Base-by-base conservation (phyloP, 2,888 invertebrate genomes). In the Neoitamus cyanurus region DNA sequence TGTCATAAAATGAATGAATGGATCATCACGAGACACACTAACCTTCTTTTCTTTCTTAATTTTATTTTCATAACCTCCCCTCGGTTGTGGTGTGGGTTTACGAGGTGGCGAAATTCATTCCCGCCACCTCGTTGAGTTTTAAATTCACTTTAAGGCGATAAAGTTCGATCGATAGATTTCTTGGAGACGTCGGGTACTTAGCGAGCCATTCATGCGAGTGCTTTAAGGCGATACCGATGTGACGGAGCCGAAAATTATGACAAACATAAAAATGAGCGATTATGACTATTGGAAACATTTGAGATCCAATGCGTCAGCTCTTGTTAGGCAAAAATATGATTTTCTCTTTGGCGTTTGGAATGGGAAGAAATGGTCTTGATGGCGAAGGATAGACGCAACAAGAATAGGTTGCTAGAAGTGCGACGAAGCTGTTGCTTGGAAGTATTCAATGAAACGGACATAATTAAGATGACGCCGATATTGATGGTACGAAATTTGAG, bases 21-120 rank as follows among this genome's bases (percentile, higher is more conserved):
- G 86, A 86, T 86, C 85, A 86, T 86, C 86, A 86, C 86, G 86
- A 86, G 85, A 86, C 86, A 86, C 84, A 86, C 86, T 86, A 86
- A 86, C 86, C 86, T 86, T 86, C 84, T 86, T 86, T 86, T 86
- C 84, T 86, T 86, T 83, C 85, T 86, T 86, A 85, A 86, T 84
- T 86, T 86, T 86, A 86, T 86, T 86, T 86, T 86, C 86, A 86
- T 86, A 86, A 83, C 84, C 84, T 86, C 70, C 72, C 36, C 58
- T 9, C 6, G 25, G 58, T n/a, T n/a, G 5, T 70, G 28, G 28
- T 11, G 48, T 25, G 28, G 48, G 25, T 20, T 78, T 48, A 78
- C 31, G 30, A 31, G 78, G 78, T 78, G 31, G 42, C 48, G 78
- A 78, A 58, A 31, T 42, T 42, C 6, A 48, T 48, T 48, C 28